Evolutionary conservation across 2,113 vertebrate genomes (phyloP).

Genomic region (Cyprinodon brontotheroides): DNA sequence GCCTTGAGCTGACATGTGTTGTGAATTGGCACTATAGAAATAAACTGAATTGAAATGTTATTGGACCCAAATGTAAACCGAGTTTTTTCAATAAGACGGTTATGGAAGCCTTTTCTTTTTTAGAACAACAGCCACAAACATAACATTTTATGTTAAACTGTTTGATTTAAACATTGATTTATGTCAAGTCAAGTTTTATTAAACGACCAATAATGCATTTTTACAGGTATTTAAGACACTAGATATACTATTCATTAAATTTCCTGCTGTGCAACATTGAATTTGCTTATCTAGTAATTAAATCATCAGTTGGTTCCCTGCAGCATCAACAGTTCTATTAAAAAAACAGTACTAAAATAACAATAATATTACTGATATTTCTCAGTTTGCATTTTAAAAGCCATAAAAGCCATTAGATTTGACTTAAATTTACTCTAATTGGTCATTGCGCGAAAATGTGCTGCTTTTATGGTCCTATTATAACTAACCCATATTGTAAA

Average conservation of each 20-base stretch:
- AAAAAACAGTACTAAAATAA: not conserved
- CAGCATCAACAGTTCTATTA: slow-evolving; percentile 4
- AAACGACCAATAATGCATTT: not conserved
- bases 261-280: not conserved
- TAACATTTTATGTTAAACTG: not conserved
- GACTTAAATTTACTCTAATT: slow-evolving; percentile 49
- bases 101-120: too few relatives aligned
- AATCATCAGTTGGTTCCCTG: not conserved
- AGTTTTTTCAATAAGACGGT: too few relatives aligned
- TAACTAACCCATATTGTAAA: slow-evolving; percentile 20
- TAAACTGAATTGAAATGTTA: too few relatives aligned
- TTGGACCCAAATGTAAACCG: too few relatives aligned
- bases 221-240: not conserved
- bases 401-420: slow-evolving; percentile 34
- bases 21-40: too few relatives aligned
- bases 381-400: slow-evolving; percentile 12
- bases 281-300: not conserved
- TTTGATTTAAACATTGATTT: too few relatives aligned
- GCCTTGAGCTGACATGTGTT: too few relatives aligned
- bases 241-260: not conserved
- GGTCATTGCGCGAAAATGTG: slow-evolving; percentile 23
- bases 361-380: slow-evolving; percentile 18
- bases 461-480: slow-evolving; percentile 43
- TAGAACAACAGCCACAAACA: too few relatives aligned
- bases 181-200: too few relatives aligned